Evolutionary conservation across 2,888 invertebrate genomes (phyloP), one percentile per base, ranked within the genome.

Genomic region (Drosophila lacicola): DNA sequence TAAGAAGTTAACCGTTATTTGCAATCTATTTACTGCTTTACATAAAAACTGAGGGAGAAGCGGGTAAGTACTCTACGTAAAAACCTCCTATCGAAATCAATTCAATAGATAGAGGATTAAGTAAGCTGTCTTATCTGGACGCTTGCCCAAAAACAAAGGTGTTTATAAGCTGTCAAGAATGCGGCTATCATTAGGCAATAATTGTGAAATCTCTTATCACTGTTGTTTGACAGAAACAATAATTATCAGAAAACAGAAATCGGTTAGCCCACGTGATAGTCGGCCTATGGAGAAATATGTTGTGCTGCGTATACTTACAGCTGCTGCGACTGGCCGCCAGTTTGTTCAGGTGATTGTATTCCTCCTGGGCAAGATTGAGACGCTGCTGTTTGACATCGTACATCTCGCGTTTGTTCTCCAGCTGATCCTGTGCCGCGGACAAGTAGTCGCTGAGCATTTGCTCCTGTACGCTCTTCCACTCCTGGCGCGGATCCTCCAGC

Each of bases 391-490:
- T 99, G 78, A 99, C 96, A 93, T 97, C 96, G 93, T 96, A 97
- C 93, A 98, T 98, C 94, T 99, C 98, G 92, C 97, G 97, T 93
- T 98, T 98, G 85, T 98, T 98, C 95, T 97, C 97, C 92, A 99
- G 94, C 91, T 97, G 97, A 93, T 98, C 97, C 94, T 98, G 97
- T 77, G 99, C 98, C 74, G 98, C 98, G 88, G 96, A 96, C 91
- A 99, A 95, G 94, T 99, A 99, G 91, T 98, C 98, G 92, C 97
- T 95, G 92, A 99, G 94, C 99, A 99, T 99, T 79, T 96, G 96
- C 94, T 99, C 98, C 93, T 99, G 99, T 88, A 98, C 96, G 90
- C 96, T 96, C 91, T 98, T 95, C 98, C 98, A 99, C 95, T 98
- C 98, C 93, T 97, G 95, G 90, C 98, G 94, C 74, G 99, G 99